Evolutionary conservation across 2,797 vertebrate genomes (phyloP), one percentile per base, ranked within the genome.

Genomic region (Pitangus sulphuratus): DNA sequence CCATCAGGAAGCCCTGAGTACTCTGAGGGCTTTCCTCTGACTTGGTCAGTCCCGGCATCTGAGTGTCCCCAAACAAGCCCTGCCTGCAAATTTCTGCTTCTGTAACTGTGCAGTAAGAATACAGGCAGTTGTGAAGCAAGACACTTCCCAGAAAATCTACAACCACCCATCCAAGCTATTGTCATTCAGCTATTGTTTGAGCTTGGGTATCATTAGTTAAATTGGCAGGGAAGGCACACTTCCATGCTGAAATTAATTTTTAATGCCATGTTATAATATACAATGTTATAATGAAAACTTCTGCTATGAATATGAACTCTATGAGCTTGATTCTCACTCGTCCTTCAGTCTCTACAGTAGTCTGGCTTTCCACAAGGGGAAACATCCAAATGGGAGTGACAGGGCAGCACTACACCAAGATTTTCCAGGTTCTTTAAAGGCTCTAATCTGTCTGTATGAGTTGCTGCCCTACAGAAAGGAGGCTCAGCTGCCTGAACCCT

Each of bases 211-310:
- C 51, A 79, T 79, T 84, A 82, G 75, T 70, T 87, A 87, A 65
- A 90, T 11, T 85, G 87, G 47, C 66, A 76, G 62, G 47, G 89
- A 95, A 93, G 68, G 57, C 84, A 69, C 35, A 62, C 78, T 96
- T 90, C n/a, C 58, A 66, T 56, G 81, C 44, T 69, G 70, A 89
- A 90, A 94, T 92, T 93, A 95, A 90, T 87, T 87, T 74, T 90
- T 93, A 84, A 91, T 91, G 61, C 72, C 57, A 37, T 3, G 21
- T 77, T 95, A 91, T 64, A 64, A 64, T 44, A 44, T 9, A 8
- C 16, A 90, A 91, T 85, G 76, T 86, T 91, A 86, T 76, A 84
- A 71, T 69, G 83, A 91, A 91, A 84, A 78, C 28, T 40, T 57
- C 35, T 90, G 44, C 37, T 42, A 54, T 58, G 82, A 75, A 86